Base-by-base conservation (phyloP, 2,888 invertebrate genomes). In the Terebella lapidaria region DNA sequence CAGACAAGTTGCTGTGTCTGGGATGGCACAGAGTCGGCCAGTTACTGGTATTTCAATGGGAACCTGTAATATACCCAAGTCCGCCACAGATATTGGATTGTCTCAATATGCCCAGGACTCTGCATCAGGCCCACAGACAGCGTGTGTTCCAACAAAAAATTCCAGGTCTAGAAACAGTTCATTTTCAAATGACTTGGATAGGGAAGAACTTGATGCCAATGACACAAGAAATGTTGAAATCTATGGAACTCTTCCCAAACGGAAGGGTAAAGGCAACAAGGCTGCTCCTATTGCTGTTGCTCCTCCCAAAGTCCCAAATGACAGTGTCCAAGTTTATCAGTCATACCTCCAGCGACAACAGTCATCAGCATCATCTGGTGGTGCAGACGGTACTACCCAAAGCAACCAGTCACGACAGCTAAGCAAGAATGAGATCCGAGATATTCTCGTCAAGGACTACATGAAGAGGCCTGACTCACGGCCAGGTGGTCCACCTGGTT, bases 401-500 rank as follows among this genome's bases (percentile, higher is more conserved):
- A 49, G 10, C 22, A 46, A 24, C 27, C 30, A 26, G 25, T 51
- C 22, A 47, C 24, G 53, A 27, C 53, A 53, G 29, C 45, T 51
- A 28, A 42, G 42, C 25, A 26, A 62, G 52, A 49, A 54, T 22
- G 22, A 28, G 22, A 20, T 28, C n/a, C n/a, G 26, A 30, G 24
- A 26, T 20, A 47, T 58, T 45, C 27, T 54, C 35, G 30, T 54
- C 18, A 53, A 22, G 27, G 53, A 53, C 22, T 53, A 27, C 28
- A 15, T 53, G 49, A 49, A 49, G 15, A 5, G 22, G 5, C 49
- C 49, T 5, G 5, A 10, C 10, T 35, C 35, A 35, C 10, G 10
- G 35, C 18, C 35, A 35, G 10, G 10, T 35, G 10, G 10, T 35
- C 18, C 35, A 35, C 18, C 35, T 35, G 22, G n/a, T 5, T 49